Evolutionary conservation across 2,113 vertebrate genomes (phyloP).

Genomic region (Onychorhynchus coronatus): DNA sequence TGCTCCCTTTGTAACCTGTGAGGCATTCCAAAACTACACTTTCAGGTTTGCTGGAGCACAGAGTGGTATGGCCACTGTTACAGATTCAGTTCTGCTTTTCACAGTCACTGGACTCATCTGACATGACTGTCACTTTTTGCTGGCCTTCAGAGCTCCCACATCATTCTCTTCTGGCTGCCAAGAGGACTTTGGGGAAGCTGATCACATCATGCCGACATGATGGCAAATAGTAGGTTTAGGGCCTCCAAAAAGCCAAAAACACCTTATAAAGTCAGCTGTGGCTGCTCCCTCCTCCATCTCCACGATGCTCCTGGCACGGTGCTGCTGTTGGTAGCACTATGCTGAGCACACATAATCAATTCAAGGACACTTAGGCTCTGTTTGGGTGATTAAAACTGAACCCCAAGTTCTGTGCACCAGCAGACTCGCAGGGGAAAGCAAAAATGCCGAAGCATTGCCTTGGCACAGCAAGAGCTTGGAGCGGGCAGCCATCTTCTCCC

Average conservation of each 20-base stretch:
- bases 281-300: background rate
- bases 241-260: background rate
- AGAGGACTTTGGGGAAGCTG: background rate
- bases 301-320: background rate
- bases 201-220: background rate
- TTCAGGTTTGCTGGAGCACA: background rate
- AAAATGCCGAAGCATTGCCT: background rate
- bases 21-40: background rate
- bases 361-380: accelerated
- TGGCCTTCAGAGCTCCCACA: background rate
- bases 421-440: background rate
- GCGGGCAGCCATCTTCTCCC: accelerated
- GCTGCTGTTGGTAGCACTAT: background rate
- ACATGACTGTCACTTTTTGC: background rate
- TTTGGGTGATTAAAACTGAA: background rate
- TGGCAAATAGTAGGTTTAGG: background rate
- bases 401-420: background rate
- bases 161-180: background rate
- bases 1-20: background rate
- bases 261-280: background rate
- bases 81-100: background rate
- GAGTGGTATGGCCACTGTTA: background rate
- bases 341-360: accelerated
- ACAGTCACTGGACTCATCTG: background rate
- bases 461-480: background rate